phyloP scores from a whole-genome alignment of 1,140 invertebrate species.

The Hyles euphorbiae region DNA sequence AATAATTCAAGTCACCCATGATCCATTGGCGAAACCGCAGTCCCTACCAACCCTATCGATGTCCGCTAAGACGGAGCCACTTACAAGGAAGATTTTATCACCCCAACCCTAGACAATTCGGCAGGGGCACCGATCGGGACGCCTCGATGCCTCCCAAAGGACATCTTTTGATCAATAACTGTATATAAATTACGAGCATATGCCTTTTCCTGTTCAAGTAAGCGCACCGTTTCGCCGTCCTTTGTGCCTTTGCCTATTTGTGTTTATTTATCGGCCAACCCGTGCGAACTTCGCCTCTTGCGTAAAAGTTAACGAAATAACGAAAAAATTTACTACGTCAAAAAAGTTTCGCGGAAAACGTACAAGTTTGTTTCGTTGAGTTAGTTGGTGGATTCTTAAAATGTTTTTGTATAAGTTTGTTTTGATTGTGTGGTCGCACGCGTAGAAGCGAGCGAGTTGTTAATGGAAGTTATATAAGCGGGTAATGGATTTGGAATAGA shows the following conservation, averaged over 20 bases:
- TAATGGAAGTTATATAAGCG: too few relatives aligned
- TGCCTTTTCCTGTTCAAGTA: constrained; percentile 65
- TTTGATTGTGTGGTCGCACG: too few relatives aligned
- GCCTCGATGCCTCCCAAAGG: constrained; percentile 66
- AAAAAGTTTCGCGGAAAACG: constrained; percentile 11
- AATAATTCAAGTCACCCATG: not conserved
- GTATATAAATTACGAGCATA: constrained; percentile 72
- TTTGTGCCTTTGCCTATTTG: constrained; percentile 41
- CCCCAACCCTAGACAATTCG: constrained; percentile 59
- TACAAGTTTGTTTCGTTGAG: not conserved
- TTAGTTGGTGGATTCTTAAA: too few relatives aligned
- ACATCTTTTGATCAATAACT: constrained; percentile 74
- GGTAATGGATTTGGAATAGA: too few relatives aligned
- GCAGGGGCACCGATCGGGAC: constrained; percentile 47
- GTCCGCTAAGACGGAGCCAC: constrained; percentile 36
- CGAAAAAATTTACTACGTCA: not conserved
- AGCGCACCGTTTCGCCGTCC: constrained; percentile 52
- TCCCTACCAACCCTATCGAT: constrained; percentile 33
- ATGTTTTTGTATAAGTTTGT: too few relatives aligned
- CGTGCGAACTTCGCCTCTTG: constrained; percentile 26
- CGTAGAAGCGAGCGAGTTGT: too few relatives aligned
- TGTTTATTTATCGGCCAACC: constrained; percentile 40
- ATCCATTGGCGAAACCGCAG: constrained; percentile 20
- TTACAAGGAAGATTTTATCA: constrained; percentile 57
- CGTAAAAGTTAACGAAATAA: constrained; percentile 25